Evolutionary conservation across 37 sponge, comb jelly and placozoan genomes (phyloP).

Genomic region (Diacarnus erythraeanus): DNA sequence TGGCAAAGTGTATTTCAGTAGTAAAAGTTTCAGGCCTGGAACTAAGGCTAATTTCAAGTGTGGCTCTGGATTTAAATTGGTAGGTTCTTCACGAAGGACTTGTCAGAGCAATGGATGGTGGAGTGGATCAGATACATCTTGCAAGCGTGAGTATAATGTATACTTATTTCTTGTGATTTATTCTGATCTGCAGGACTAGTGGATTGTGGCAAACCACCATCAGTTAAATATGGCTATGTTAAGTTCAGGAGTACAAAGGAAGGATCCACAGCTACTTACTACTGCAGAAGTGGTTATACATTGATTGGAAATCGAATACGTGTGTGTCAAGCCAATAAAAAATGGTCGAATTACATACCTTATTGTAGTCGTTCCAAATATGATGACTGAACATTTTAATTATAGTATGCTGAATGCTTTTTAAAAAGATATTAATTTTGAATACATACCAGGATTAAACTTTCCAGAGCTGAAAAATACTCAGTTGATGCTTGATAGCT

Average conservation of each 20-base stretch:
- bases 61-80: neutral
- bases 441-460: too few species aligned
- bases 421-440: too few species aligned
- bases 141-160: constrained; percentile 28
- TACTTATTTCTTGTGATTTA: neutral
- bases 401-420: too few species aligned
- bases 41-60: constrained; percentile 15
- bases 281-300: neutral
- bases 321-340: neutral
- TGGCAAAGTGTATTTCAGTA: constrained; percentile 15
- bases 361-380: neutral
- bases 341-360: neutral
- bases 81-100: neutral
- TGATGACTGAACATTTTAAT: too few species aligned
- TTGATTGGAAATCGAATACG: neutral
- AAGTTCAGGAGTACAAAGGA: neutral
- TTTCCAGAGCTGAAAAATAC: too few species aligned
- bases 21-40: neutral
- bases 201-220: neutral
- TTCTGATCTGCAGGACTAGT: neutral
- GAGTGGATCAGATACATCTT: constrained; percentile 47
- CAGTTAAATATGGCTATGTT: neutral
- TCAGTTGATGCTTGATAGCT: too few species aligned
- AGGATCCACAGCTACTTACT: neutral
- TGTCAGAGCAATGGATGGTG: constrained; percentile 21